A percentile compares a stretch with the other conserved stretches of the same genome.
phyloP scores from a whole-genome alignment of 2,888 invertebrate species.

The Scrobipalpa atriplicella region DNA sequence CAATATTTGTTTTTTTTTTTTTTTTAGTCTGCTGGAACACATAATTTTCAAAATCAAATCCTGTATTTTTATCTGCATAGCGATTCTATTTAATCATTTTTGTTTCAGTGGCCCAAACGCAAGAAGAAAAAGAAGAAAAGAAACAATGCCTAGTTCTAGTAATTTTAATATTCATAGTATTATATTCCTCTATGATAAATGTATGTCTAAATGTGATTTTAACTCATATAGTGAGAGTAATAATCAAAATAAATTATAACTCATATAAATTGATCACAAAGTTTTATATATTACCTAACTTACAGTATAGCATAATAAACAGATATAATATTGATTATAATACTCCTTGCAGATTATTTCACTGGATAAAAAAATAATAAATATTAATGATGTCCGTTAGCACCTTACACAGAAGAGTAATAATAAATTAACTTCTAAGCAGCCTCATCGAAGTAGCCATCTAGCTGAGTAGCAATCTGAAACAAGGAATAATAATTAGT shows the following conservation, averaged over 20 bases:
- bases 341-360: neutral
- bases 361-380: neutral
- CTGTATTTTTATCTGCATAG: neutral
- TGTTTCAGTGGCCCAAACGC: constrained; percentile 73
- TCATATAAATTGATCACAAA: neutral
- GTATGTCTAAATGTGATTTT: no score
- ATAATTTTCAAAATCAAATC: constrained; percentile 1
- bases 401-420: constrained; percentile 29
- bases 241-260: neutral
- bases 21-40: no score
- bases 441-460: constrained; percentile 96
- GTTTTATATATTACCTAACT: neutral
- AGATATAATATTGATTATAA: neutral
- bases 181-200: no score
- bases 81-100: constrained; percentile 38
- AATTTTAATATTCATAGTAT: no score
- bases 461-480: constrained; percentile 89
- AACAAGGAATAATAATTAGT: constrained; percentile 33
- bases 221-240: neutral
- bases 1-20: no score
- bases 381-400: neutral
- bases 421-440: constrained; percentile 72
- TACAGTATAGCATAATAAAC: constrained; percentile 2
- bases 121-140: constrained; percentile 45
- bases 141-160: neutral